Evolutionary conservation across 2,888 invertebrate species (phyloP).

Genomic region (Drosophila subsilvestris): DNA sequence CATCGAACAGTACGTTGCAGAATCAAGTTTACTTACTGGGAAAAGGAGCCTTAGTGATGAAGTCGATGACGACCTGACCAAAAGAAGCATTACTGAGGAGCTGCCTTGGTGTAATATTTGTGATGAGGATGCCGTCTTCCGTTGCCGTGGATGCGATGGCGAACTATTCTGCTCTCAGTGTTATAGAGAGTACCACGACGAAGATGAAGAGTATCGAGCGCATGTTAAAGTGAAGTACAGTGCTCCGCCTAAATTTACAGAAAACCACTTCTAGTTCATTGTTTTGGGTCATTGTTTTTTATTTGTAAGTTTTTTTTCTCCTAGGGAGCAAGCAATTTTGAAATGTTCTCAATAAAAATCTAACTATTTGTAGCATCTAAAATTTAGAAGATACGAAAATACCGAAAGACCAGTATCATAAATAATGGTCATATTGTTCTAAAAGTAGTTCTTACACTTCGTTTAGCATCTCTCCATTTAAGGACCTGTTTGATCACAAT

Average conservation of each 20-base stretch:
- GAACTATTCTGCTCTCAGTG: constrained; percentile 93
- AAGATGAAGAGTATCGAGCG: constrained; percentile 86
- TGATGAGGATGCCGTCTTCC: constrained; percentile 90
- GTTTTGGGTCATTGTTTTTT: constrained; percentile 3
- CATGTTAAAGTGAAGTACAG: constrained; percentile 79
- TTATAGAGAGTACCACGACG: constrained; percentile 89
- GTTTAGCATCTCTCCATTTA: too few relatives aligned
- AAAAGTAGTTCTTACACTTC: too few relatives aligned
- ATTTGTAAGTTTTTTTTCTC: neutral
- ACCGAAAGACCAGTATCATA: too few relatives aligned
- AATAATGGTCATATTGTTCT: too few relatives aligned
- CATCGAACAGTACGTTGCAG: constrained; percentile 84
- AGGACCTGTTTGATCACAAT: too few relatives aligned
- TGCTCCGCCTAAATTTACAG: constrained; percentile 81
- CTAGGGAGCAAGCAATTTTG: neutral
- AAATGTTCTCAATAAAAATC: neutral
- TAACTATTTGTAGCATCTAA: too few relatives aligned
- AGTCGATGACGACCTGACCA: constrained; percentile 56
- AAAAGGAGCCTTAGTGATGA: constrained; percentile 84
- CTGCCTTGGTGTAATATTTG: constrained; percentile 94
- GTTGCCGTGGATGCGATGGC: constrained; percentile 91
- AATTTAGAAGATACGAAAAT: too few relatives aligned
- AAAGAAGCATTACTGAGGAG: constrained; percentile 85
- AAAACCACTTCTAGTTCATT: constrained; percentile 77
- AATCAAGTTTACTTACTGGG: constrained; percentile 85